Conservation (phyloP, 2,888 invertebrate species). For the Trilocha varians region DNA sequence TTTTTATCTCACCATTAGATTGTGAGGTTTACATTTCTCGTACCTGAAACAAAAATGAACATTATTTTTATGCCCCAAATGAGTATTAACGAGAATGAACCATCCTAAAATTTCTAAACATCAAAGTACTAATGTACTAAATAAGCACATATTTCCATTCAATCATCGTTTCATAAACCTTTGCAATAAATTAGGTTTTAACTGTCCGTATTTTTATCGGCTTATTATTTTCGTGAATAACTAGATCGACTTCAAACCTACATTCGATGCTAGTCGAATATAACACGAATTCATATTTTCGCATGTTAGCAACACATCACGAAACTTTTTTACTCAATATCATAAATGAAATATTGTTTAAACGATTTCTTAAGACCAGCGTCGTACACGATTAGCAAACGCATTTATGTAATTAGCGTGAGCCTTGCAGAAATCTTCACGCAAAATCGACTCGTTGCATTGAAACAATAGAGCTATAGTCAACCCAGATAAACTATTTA, state of each 20-base stretch:
- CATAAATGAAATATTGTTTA: background rate
- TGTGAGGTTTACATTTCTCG: conserved; percentile 33
- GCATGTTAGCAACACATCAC: background rate
- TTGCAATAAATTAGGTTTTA: too few relatives aligned
- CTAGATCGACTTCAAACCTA: too few relatives aligned
- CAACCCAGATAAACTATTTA: conserved; percentile 6
- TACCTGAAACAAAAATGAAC: conserved; percentile 32
- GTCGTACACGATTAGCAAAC: conserved; percentile 16
- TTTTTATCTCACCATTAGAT: conserved; percentile 25
- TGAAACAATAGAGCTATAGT: conserved; percentile 3
- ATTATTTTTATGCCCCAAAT: background rate
- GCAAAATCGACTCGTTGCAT: conserved; percentile 17
- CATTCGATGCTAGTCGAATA: too few relatives aligned
- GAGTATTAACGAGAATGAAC: background rate
- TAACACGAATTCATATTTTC: background rate
- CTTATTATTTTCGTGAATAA: too few relatives aligned
- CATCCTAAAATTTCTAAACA: too few relatives aligned
- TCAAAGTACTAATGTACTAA: too few relatives aligned
- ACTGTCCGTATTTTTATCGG: too few relatives aligned
- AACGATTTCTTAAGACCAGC: conserved; percentile 16
- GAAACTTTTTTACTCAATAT: background rate
- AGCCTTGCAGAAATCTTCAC: conserved; percentile 21
- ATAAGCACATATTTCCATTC: too few relatives aligned
- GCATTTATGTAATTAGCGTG: conserved; percentile 25
- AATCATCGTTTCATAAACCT: too few relatives aligned